Evolutionary conservation across 1,140 invertebrate genomes (phyloP), one percentile per base, ranked within the genome.

Genomic region (Oryctes rhinoceros): DNA sequence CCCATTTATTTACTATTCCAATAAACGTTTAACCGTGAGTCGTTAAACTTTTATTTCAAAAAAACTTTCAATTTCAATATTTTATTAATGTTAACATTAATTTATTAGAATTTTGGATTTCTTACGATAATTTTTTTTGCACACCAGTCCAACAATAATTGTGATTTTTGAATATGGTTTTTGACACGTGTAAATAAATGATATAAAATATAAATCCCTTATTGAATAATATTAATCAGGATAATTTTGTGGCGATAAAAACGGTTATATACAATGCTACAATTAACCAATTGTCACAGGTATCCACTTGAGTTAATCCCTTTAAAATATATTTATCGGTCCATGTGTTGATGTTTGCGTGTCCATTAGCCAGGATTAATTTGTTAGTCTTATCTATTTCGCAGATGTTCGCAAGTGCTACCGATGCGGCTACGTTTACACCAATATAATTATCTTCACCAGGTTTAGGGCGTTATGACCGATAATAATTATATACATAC

Each of bases 301-400:
- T 71, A 71, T 71, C 65, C 65, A 71, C 65, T 71, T 24, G 13
- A 71, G 65, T 71, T 71, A 71, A 71, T 71, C 65, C 65, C 65
- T 71, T 71, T 71, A 71, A 71, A 71, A 71, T 71, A 71, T 71
- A 71, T 71, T 71, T 71, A 71, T 71, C 65, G 65, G 65, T 71
- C 65, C 65, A 71, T 71, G 65, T 71, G 65, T 35, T 71, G 65
- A 30, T 71, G 65, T 71, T 76, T 76, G 75, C 75, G 47, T 76
- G 75, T 76, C 75, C 75, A 76, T 76, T 76, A 76, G 75, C n/a
- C 44, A 49, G 75, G 75, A 76, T 76, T 76, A 76, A 76, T 49
- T 49, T 76, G 75, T 76, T 37, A 49, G 39, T 49, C 75, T 76
- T 76, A 76, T 76, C 75, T 44, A 44, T 76, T 76, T 76, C 75